These are phyloP conservation scores for Bryconaethiops microstoma DNA, from an alignment of 2,797 vertebrate genomes.

Conservation along the genomic window DNA sequence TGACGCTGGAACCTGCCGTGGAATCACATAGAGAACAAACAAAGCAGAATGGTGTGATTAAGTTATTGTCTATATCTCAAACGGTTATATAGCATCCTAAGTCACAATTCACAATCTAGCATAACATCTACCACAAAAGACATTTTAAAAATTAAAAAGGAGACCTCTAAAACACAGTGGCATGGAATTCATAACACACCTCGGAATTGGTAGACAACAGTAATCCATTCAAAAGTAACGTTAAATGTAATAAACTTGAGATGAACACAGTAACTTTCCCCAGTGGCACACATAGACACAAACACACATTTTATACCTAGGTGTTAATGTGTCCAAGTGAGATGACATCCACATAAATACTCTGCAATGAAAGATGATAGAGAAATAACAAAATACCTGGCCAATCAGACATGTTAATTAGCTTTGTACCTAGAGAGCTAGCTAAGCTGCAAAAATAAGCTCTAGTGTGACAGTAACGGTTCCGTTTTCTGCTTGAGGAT, in stretches of 20 bases:
- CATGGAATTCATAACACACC: too few species aligned
- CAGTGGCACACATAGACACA: too few species aligned
- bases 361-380: not conserved
- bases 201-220: too few species aligned
- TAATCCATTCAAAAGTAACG: too few species aligned
- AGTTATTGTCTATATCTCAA: not conserved
- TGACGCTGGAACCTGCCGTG: slow-evolving; percentile 59
- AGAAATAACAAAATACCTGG: not conserved
- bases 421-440: not conserved
- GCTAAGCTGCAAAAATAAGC: not conserved
- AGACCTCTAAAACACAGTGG: too few species aligned
- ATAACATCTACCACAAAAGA: too few species aligned
- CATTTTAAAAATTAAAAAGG: too few species aligned
- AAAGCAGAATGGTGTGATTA: not conserved
- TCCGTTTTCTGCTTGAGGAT: too few species aligned
- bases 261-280: too few species aligned
- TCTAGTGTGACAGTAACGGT: too few species aligned
- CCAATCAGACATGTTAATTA: not conserved
- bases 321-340: not conserved
- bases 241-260: too few species aligned
- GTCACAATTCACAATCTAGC: too few species aligned
- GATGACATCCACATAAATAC: not conserved
- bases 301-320: not conserved
- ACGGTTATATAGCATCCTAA: not conserved
- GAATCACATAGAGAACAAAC: not conserved